Base-by-base conservation (phyloP, 2,888 invertebrate species). In the Congeria kusceri region DNA sequence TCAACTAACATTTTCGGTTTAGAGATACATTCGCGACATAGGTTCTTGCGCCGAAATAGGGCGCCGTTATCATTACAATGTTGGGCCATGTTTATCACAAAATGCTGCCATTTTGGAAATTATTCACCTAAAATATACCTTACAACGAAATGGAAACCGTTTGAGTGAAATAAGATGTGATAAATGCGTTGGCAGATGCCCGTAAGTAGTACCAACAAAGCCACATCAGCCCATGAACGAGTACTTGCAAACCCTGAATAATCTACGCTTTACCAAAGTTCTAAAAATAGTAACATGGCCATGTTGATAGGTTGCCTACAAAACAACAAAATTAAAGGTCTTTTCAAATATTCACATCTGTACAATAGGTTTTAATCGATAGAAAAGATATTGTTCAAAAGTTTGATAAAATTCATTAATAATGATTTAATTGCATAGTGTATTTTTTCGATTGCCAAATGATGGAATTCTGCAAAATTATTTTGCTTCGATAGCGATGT, bases 141-240 rank as follows among this genome's bases (percentile, higher is more conserved):
- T 28, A 28, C 7, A 61, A 18, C 20, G 29, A 32, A 29, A 7
- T 18, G 39, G 39, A 39, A 39, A 39, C 39, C 39, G 9, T 39
- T 39, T 15, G 15, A 39, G 39, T 39, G 39, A 39, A 39, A 13
- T 7, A 13, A 39, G 39, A 39, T 39, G 39, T 39, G 39, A 7
- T 3, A 39, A 13, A 39, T 7, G 39, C 53, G 57, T 39, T 39
- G 9, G 3, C 15, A 39, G 39, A 7, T 39, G 70, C 71, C 65
- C 59, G 83, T 77, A 88, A 88, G 86, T 89, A 88, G 88, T 88
- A 77, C 87, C 88, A 79, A 78, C 70, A 79, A 70, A 71, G 74
- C 63, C 73, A 79, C 76, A 62, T 74, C 57, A 77, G 88, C 84
- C 88, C 87, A 84, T 86, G 87, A 83, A 83, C 86, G 79, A 86